A percentile compares a stretch with the other conserved stretches of the same genome.
These are phyloP conservation scores for Caenorhabditis sulstoni DNA, from an alignment of 2,888 invertebrate species.

Conservation along the genomic window DNA sequence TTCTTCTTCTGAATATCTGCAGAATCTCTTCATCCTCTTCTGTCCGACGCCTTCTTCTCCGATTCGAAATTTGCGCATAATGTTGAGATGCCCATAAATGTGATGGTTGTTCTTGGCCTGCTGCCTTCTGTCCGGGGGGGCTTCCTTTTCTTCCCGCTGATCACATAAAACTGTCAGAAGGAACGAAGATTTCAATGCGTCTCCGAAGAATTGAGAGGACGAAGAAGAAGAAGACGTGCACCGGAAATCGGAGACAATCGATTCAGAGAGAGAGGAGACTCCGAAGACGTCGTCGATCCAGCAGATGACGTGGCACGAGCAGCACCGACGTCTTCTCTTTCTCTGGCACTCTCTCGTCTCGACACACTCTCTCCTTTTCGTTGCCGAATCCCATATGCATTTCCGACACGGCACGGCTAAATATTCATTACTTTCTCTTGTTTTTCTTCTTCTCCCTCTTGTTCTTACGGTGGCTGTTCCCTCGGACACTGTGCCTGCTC, in stretches of 20 bases:
- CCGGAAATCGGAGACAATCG: background rate
- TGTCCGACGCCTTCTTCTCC: background rate
- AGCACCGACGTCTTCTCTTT: background rate
- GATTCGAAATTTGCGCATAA: conserved; percentile 48
- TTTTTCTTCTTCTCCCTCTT: background rate
- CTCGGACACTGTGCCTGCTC: conserved; percentile 8
- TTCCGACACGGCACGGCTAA: conserved; percentile 15
- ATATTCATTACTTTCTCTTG: conserved; percentile 24
- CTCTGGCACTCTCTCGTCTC: background rate
- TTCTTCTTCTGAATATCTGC: conserved; percentile 2
- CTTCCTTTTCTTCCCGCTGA: conserved; percentile 31
- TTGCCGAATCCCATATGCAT: conserved; percentile 30
- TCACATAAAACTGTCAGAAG: conserved; percentile 59
- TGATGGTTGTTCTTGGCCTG: conserved; percentile 52
- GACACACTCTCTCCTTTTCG: conserved; percentile 3
- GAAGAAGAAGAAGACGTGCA: conserved; percentile 16
- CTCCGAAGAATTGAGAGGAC: no score
- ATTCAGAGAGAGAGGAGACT: conserved; percentile 42
- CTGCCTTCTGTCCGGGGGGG: background rate
- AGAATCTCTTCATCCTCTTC: background rate
- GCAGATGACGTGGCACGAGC: background rate
- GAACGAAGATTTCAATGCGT: conserved; percentile 3
- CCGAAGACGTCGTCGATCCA: no score
- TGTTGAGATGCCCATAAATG: conserved; percentile 56
- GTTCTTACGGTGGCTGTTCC: background rate